These are phyloP conservation scores for Iselma pallidipennis DNA, from an alignment of 2,888 invertebrate species.

Conservation along the genomic window DNA sequence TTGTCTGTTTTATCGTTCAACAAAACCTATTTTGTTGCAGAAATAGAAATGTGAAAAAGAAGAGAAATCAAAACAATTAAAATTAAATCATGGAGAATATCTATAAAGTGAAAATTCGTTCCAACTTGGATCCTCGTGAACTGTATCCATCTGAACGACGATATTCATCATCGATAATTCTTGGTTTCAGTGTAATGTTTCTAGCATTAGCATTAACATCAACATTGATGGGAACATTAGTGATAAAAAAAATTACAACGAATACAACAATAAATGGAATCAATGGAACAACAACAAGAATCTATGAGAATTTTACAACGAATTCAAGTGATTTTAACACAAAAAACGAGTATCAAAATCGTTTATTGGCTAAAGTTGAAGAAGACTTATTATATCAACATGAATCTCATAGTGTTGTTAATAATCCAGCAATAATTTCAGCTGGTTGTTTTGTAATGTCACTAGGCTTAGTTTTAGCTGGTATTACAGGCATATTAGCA, in stretches of 20 bases:
- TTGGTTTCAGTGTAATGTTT: slow-evolving; percentile 67
- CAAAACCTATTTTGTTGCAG: background rate
- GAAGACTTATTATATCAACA: slow-evolving; percentile 23
- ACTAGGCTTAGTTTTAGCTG: slow-evolving; percentile 59
- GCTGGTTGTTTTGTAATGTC: slow-evolving; percentile 60
- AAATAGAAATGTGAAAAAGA: background rate
- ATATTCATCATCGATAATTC: slow-evolving; percentile 69
- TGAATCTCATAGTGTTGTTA: slow-evolving; percentile 17
- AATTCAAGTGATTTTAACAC: slow-evolving; percentile 3
- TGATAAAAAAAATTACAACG: slow-evolving; percentile 40
- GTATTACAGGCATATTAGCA: slow-evolving; percentile 63
- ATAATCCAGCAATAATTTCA: slow-evolving; percentile 44
- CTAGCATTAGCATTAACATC: slow-evolving; percentile 64
- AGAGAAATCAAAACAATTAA: background rate
- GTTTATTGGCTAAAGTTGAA: slow-evolving; percentile 30
- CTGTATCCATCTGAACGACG: slow-evolving; percentile 68
- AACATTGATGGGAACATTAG: slow-evolving; percentile 62
- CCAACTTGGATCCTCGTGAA: slow-evolving; percentile 63
- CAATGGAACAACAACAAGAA: slow-evolving; percentile 3
- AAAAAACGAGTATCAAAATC: slow-evolving; percentile 7
- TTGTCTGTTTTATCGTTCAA: no score
- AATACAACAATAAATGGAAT: slow-evolving; percentile 12
- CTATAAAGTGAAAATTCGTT: slow-evolving; percentile 69
- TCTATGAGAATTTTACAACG: background rate
- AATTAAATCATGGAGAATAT: slow-evolving; percentile 70